Base-by-base conservation (phyloP, 2,113 vertebrate genomes). In the Lepisosteus oculatus region DNA sequence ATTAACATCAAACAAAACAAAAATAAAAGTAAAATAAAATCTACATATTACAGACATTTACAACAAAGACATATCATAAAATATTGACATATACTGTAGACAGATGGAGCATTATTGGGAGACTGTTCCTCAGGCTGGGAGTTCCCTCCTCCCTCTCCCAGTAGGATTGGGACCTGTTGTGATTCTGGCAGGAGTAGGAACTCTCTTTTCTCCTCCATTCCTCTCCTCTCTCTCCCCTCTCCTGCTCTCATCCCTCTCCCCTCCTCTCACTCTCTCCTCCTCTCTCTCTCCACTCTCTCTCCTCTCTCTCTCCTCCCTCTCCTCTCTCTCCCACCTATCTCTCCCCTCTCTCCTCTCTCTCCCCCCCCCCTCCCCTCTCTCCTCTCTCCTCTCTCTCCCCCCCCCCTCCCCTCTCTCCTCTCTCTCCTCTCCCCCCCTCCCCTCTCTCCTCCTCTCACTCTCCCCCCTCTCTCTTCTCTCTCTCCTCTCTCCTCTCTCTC, bases 51-150 rank as follows among this genome's bases (percentile, higher is more conserved):
- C 29, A 29, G 98, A 99, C 89, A 98, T 99, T 97, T 99, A 88
- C 76, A 89, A 85, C 76, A 94, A 91, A 55, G 96, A 98, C 29
- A 29, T 29, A 1, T 29, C 29, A 29, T 29, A 29, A 29, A 29
- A 29, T 29, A 29, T 29, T 29, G 29, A 29, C 29, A 29, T 29
- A 29, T 29, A 1, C 29, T 29, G 29, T 29, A 29, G 29, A 2
- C 29, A 2, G 77, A 81, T 96, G 81, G 95, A 97, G 0, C 95
- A 97, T 77, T 96, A 93, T 80, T 94, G 97, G 2, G 94, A 94
- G 17, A 96, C 29, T 29, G 17, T 29, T 29, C 17, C 17, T 29
- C 17, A 29, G 29, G 29, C 29, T 29, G 29, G 1, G 29, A 29
- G 29, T 29, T 29, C 29, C 29, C 29, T 29, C 29, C 29, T 29